Evolutionary conservation across 2,888 invertebrate genomes (phyloP).

Genomic region (Augochlorella aurata): DNA sequence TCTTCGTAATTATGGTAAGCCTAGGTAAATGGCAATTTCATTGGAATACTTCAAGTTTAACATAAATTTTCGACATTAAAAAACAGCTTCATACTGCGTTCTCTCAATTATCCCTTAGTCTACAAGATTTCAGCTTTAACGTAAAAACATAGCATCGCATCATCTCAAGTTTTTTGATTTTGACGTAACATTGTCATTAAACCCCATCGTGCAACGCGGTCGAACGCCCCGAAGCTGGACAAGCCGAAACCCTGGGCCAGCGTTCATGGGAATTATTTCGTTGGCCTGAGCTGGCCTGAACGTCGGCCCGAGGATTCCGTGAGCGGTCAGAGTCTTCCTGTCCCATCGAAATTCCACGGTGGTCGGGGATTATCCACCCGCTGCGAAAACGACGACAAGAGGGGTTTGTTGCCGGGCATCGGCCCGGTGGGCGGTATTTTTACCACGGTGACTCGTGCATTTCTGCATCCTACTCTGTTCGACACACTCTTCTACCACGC

Average conservation of each 20-base stretch:
- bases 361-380: conserved; percentile 64
- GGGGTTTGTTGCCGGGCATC: conserved; percentile 63
- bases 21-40: no score
- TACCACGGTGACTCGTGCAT: conserved; percentile 64
- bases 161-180: no score
- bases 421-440: conserved; percentile 74
- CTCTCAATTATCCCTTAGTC: no score
- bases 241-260: conserved; percentile 5
- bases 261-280: conserved; percentile 58
- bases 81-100: no score
- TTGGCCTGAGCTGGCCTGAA: conserved; percentile 18
- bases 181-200: no score
- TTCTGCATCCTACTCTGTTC: conserved; percentile 57
- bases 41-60: no score
- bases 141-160: no score
- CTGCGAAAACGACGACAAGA: conserved; percentile 66
- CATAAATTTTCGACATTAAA: no score
- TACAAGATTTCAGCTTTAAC: no score
- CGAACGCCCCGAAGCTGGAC: conserved; percentile 16
- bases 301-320: conserved; percentile 38
- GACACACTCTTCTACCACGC: not conserved
- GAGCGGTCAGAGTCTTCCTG: conserved; percentile 54
- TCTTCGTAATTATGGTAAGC: no score
- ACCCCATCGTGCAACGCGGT: not conserved
- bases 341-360: conserved; percentile 63